Percentiles rank a stretch among this genome's conserved stretches.
Conservation (phyloP, 2,888 invertebrate species). For the Drosophila kokeensis region DNA sequence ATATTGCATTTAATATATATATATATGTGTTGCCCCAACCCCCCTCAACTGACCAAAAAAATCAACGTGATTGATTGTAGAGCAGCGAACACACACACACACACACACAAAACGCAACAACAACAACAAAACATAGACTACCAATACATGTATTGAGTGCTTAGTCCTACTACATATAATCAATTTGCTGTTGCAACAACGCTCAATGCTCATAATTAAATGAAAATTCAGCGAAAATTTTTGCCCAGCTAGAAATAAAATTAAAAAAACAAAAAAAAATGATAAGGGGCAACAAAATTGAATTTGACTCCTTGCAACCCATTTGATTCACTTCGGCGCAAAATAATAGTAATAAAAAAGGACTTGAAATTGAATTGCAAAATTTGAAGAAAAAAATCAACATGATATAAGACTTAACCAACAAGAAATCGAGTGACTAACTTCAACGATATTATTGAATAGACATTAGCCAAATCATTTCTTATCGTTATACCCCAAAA, state of each 20-base stretch:
- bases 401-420: neutral
- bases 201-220: constrained; percentile 63
- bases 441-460: constrained; percentile 10
- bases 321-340: constrained; percentile 13
- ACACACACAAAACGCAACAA: neutral
- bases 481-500: neutral
- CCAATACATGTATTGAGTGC: no score
- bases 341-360: neutral
- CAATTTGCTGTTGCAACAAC: constrained; percentile 55
- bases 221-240: constrained; percentile 41
- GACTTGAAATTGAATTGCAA: constrained; percentile 24
- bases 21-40: neutral
- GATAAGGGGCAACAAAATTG: constrained; percentile 38
- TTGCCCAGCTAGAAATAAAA: neutral
- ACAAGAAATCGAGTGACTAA: neutral
- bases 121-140: neutral
- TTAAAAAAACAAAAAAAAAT: neutral
- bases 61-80: constrained; percentile 59
- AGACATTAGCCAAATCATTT: neutral
- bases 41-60: neutral
- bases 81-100: neutral
- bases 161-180: constrained; percentile 33
- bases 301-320: constrained; percentile 55
- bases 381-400: constrained; percentile 2
- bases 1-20: neutral